These are phyloP conservation scores for Chromobotia macracanthus DNA, from an alignment of 2,797 vertebrate genomes.

Conservation along the genomic window DNA sequence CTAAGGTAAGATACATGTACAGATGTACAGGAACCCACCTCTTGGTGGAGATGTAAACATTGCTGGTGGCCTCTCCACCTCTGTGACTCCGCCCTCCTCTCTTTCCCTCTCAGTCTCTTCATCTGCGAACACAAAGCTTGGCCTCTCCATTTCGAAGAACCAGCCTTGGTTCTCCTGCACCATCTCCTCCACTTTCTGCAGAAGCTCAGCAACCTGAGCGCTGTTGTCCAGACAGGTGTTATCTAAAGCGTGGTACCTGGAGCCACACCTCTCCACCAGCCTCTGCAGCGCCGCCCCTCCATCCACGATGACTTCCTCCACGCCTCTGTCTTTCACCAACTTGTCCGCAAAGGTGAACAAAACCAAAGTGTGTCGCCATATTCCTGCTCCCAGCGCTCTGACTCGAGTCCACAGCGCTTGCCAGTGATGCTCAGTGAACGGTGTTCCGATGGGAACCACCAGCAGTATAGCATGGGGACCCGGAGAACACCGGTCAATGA, in stretches of 20 bases:
- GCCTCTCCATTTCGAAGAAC: conserved; percentile 76
- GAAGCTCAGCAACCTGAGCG: conserved; percentile 77
- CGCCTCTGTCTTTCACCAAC: conserved; percentile 72
- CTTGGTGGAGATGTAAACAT: conserved; percentile 80
- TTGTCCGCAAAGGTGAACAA: conserved; percentile 76
- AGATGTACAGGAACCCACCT: no score
- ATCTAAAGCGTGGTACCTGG: conserved; percentile 78
- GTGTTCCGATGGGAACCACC: conserved; percentile 74
- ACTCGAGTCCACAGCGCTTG: conserved; percentile 74
- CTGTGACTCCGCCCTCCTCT: conserved; percentile 75
- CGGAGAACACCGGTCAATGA: conserved; percentile 71
- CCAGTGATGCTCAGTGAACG: conserved; percentile 72
- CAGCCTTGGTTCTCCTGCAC: conserved; percentile 80
- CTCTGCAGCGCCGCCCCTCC: conserved; percentile 77
- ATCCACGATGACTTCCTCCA: conserved; percentile 78
- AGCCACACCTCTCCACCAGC: conserved; percentile 79
- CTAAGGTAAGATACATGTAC: no score
- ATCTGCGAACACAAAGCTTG: conserved; percentile 59
- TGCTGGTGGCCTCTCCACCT: conserved; percentile 71
- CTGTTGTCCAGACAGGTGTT: conserved; percentile 68
- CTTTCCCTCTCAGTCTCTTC: conserved; percentile 73
- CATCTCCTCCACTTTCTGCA: conserved; percentile 79
- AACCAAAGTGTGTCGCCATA: conserved; percentile 79
- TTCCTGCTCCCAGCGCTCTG: conserved; percentile 72
- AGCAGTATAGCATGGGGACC: conserved; percentile 78